A percentile compares a stretch with the other conserved stretches of the same genome.
Conservation (phyloP, 1,140 invertebrate genomes). For the Homalodisca vitripennis region DNA sequence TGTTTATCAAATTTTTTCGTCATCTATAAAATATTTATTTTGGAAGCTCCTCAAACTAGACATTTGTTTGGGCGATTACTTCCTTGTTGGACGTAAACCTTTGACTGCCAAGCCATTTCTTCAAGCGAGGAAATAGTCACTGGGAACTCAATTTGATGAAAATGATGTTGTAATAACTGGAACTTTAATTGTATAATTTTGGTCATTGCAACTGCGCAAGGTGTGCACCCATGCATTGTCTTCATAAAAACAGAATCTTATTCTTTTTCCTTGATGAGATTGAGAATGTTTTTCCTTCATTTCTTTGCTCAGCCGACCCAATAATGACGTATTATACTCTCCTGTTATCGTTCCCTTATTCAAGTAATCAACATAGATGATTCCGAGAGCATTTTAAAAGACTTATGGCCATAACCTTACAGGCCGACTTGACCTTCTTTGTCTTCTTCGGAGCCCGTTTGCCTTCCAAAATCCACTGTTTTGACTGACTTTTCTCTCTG, state of each 20-base stretch:
- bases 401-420: not conserved
- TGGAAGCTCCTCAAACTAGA: not conserved
- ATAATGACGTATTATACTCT: no score
- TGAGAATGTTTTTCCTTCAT: not conserved
- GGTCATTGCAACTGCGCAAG: no score
- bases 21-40: no score
- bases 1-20: no score
- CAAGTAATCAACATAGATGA: not conserved
- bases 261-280: no score
- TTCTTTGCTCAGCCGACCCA: not conserved
- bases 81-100: no score
- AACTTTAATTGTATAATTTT: not conserved
- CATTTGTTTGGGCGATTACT: no score
- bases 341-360: not conserved
- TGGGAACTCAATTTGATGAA: not conserved
- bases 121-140: not conserved
- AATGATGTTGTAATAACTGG: not conserved
- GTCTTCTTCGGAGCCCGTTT: not conserved
- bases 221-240: no score
- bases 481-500: no score
- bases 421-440: not conserved
- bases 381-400: not conserved
- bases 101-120: no score
- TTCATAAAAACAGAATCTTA: no score
- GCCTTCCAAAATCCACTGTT: no score